phyloP scores from a whole-genome alignment of 2,888 invertebrate species.

The Tribolium freemani region DNA sequence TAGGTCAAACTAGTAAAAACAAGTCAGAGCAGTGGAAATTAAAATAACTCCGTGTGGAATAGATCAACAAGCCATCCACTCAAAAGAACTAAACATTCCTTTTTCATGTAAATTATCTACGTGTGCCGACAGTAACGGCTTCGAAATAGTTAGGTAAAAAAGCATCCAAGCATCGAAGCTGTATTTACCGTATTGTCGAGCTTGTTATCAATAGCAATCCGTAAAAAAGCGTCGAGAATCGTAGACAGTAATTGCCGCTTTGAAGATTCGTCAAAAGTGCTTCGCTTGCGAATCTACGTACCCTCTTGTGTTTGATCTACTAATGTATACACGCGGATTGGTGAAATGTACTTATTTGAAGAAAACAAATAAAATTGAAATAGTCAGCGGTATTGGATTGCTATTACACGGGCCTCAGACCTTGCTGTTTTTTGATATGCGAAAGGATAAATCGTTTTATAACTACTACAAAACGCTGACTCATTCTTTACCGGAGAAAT shows the following conservation, averaged over 20 bases:
- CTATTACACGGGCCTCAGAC: constrained; percentile 39
- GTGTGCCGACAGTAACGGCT: not conserved
- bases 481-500: constrained; percentile 30
- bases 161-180: not conserved
- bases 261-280: constrained; percentile 35
- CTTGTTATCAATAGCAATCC: constrained; percentile 11
- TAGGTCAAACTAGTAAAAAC: no score
- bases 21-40: no score
- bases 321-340: constrained; percentile 41
- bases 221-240: constrained; percentile 5
- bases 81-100: constrained; percentile 5
- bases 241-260: constrained; percentile 40
- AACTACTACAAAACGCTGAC: constrained; percentile 48
- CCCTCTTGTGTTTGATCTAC: constrained; percentile 36
- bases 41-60: no score
- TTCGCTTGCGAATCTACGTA: constrained; percentile 8
- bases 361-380: constrained; percentile 48
- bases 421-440: constrained; percentile 44
- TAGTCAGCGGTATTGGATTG: constrained; percentile 50
- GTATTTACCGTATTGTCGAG: not conserved
- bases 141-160: not conserved
- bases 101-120: constrained; percentile 10
- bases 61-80: not conserved
- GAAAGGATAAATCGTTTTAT: constrained; percentile 49
- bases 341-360: constrained; percentile 39